Evolutionary conservation across 2,113 vertebrate species (phyloP).

Genomic region (Hydropotes inermis): DNA sequence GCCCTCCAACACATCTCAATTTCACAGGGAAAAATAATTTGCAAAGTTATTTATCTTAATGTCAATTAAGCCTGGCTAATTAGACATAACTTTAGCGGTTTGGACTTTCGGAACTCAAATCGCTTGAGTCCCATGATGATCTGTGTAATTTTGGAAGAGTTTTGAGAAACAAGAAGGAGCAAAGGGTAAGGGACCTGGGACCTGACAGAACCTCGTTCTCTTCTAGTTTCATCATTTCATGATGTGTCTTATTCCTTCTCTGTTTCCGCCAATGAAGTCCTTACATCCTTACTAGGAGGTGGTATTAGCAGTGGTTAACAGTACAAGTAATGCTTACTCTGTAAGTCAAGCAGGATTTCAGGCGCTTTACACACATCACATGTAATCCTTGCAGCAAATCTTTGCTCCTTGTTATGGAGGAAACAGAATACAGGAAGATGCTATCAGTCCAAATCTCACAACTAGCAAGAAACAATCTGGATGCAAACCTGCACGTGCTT

Average conservation of each 20-base stretch:
- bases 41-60: conserved; percentile 57
- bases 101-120: not conserved
- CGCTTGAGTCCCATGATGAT: fast-evolving
- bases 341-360: fast-evolving
- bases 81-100: not conserved
- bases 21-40: conserved; percentile 46
- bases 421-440: fast-evolving
- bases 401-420: too few relatives aligned
- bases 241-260: not conserved
- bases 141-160: not conserved
- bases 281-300: fast-evolving
- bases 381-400: fast-evolving
- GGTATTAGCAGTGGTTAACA: not conserved
- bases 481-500: not conserved
- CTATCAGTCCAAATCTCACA: not conserved
- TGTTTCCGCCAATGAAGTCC: not conserved
- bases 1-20: conserved; percentile 39
- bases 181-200: not conserved
- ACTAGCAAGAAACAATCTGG: not conserved
- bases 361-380: fast-evolving
- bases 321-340: not conserved
- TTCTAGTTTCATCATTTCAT: fast-evolving
- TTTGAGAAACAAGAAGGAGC: not conserved
- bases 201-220: too few relatives aligned
- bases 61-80: conserved; percentile 55